Evolutionary conservation across 2,797 vertebrate genomes (phyloP).

Genomic region (Syndactyla subalaris): DNA sequence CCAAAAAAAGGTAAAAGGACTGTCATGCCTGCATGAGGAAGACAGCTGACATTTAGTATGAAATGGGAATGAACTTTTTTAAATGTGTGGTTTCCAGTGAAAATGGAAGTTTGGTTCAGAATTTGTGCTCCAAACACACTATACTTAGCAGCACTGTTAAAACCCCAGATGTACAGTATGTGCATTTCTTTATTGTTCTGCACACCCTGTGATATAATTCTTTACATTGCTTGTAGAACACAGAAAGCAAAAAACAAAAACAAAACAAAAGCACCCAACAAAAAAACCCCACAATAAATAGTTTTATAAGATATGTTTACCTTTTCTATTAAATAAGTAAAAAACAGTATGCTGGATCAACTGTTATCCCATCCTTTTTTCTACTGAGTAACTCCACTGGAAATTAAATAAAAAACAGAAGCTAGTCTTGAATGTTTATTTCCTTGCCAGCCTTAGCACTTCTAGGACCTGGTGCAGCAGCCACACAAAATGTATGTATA

Average conservation of each 20-base stretch:
- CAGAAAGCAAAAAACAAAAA: neutral
- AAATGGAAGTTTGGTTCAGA: neutral
- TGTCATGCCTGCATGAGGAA: neutral
- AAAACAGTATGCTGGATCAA: neutral
- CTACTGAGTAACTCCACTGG: neutral
- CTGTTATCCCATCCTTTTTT: neutral
- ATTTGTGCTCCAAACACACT: neutral
- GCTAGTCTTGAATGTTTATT: neutral
- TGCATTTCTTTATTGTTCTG: neutral
- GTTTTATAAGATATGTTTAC: neutral
- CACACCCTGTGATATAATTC: neutral
- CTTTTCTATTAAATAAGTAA: neutral
- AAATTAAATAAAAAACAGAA: neutral
- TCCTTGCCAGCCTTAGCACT: conserved; percentile 80
- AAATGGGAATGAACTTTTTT: neutral
- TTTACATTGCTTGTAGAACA: neutral
- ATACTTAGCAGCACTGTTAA: neutral
- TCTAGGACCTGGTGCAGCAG: conserved; percentile 81
- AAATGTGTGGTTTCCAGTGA: neutral
- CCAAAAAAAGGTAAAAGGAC: neutral
- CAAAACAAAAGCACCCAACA: no score
- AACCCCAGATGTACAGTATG: neutral
- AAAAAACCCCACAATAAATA: neutral
- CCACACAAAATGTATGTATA: conserved; percentile 75
- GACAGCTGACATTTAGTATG: neutral